phyloP scores from a whole-genome alignment of 2,888 invertebrate species.

The Periphyllus acericola region DNA sequence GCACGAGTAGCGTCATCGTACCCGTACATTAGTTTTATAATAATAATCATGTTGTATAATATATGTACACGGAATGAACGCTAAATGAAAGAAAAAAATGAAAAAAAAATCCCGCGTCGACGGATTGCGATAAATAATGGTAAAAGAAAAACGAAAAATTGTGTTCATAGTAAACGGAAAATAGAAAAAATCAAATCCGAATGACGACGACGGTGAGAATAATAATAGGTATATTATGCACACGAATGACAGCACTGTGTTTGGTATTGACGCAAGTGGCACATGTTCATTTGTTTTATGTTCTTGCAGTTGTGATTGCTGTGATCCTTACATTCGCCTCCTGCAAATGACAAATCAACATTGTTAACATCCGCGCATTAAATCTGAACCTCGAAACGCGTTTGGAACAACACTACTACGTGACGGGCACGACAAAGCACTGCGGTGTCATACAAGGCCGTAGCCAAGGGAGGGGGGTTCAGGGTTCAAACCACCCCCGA shows the following conservation, averaged over 20 bases:
- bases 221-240: constrained; percentile 64
- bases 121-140: not conserved
- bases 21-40: not conserved
- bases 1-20: not conserved
- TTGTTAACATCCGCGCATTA: no score
- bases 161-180: not conserved
- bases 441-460: no score
- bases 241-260: constrained; percentile 90
- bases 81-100: no score
- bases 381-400: not conserved
- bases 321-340: constrained; percentile 79
- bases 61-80: not conserved
- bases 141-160: not conserved
- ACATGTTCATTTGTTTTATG: constrained; percentile 88
- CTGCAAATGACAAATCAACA: constrained; percentile 68
- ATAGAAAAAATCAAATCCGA: not conserved
- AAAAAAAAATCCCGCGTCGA: not conserved
- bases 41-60: not conserved
- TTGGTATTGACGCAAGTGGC: constrained; percentile 83
- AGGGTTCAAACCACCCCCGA: no score
- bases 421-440: not conserved
- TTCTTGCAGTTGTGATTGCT: constrained; percentile 84
- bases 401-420: not conserved
- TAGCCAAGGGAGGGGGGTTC: no score
- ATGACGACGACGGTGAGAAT: not conserved